Evolutionary conservation across 2,797 vertebrate genomes (phyloP).

Genomic region (Todus mexicanus): DNA sequence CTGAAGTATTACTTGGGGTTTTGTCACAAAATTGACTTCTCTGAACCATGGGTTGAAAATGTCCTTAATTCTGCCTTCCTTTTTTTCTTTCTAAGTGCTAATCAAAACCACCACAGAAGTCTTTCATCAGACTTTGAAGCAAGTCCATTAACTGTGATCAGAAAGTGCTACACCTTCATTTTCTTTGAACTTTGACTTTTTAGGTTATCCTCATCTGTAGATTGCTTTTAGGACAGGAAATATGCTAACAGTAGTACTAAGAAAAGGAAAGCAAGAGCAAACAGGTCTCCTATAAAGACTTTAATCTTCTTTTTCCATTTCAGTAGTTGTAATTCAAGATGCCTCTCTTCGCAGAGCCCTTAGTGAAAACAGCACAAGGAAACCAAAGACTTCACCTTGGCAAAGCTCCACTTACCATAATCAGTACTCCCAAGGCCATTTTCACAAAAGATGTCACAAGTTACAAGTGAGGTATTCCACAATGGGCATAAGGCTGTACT

Average conservation of each 20-base stretch:
- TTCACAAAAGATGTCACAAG: neutral
- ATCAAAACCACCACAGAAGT: neutral
- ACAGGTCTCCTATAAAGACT: neutral
- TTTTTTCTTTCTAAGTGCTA: neutral
- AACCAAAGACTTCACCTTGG: neutral
- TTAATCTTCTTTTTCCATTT: neutral
- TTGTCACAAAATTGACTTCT: neutral
- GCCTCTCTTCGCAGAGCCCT: neutral
- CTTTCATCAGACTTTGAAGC: neutral
- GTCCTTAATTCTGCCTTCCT: neutral
- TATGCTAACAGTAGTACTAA: neutral
- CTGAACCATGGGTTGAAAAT: neutral
- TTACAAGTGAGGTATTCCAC: neutral
- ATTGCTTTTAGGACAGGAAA: neutral
- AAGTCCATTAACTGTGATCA: neutral
- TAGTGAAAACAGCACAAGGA: neutral
- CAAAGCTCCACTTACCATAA: neutral
- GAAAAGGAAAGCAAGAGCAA: neutral
- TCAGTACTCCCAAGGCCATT: neutral
- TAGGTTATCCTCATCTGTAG: neutral
- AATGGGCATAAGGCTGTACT: neutral
- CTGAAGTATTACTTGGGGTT: neutral
- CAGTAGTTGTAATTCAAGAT: neutral
- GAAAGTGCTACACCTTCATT: neutral
- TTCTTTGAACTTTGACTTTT: neutral